These are phyloP conservation scores for Xiphophorus hellerii DNA, from an alignment of 2,113 vertebrate species.

Conservation along the genomic window DNA sequence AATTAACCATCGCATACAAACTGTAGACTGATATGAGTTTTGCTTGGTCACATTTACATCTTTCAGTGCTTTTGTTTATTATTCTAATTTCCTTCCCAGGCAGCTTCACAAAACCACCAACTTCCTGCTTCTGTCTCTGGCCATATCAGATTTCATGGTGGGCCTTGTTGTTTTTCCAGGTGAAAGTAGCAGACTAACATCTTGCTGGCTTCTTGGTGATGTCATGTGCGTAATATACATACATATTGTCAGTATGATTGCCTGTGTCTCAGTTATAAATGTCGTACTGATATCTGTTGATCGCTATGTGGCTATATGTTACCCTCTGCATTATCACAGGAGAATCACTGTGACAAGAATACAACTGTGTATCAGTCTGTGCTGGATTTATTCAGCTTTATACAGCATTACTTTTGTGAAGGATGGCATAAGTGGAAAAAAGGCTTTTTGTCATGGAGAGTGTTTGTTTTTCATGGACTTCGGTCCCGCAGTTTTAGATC, in stretches of 20 bases:
- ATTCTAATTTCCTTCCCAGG: constrained; percentile 30
- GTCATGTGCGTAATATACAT: constrained; percentile 22
- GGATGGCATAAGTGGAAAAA: too few relatives aligned
- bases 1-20: too few relatives aligned
- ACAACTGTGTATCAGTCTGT: constrained; percentile 1
- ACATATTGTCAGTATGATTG: neutral
- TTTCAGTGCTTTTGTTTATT: too few relatives aligned
- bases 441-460: too few relatives aligned
- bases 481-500: too few relatives aligned
- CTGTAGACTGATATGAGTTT: neutral
- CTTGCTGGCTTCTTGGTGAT: constrained; percentile 64
- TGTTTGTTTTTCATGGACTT: too few relatives aligned
- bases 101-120: constrained; percentile 73
- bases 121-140: constrained; percentile 69
- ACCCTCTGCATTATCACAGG: constrained; percentile 43
- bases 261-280: neutral
- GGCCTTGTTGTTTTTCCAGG: constrained; percentile 81
- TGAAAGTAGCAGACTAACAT: constrained; percentile 27
- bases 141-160: constrained; percentile 59
- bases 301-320: constrained; percentile 20
- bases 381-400: constrained; percentile 33
- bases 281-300: constrained; percentile 48
- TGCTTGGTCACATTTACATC: neutral
- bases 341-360: constrained; percentile 32
- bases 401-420: too few relatives aligned